Percentiles rank a stretch among this genome's conserved stretches.
Evolutionary conservation across 2,888 invertebrate genomes (phyloP).

Genomic region (Sesia apiformis): DNA sequence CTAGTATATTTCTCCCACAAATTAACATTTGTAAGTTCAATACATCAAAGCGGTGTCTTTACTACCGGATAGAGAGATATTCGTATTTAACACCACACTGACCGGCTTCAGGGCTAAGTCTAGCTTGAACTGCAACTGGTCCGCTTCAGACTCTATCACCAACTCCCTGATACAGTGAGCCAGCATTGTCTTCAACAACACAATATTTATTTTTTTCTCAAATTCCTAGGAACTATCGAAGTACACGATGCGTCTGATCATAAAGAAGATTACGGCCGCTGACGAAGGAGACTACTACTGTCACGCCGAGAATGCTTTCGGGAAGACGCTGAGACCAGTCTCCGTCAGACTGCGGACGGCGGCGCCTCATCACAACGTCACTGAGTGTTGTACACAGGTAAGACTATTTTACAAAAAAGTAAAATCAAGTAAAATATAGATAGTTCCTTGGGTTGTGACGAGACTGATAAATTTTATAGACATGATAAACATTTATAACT

Average conservation of each 20-base stretch:
- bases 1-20: too few relatives aligned
- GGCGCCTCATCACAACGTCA: constrained; percentile 80
- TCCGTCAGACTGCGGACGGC: constrained; percentile 80
- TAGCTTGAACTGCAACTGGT: constrained; percentile 30
- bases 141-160: constrained; percentile 27
- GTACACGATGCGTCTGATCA: constrained; percentile 83
- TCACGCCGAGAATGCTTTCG: constrained; percentile 89
- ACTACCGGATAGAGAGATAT: too few relatives aligned
- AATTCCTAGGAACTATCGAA: constrained; percentile 73
- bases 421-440: too few relatives aligned
- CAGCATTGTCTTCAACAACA: constrained; percentile 38
- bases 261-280: constrained; percentile 79
- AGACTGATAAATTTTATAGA: neutral
- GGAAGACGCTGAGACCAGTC: constrained; percentile 81
- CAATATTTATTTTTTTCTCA: constrained; percentile 11
- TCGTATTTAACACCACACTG: constrained; percentile 8
- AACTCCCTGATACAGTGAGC: constrained; percentile 34
- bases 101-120: constrained; percentile 31
- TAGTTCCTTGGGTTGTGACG: neutral
- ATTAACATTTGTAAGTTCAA: too few relatives aligned
- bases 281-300: constrained; percentile 90
- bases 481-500: neutral
- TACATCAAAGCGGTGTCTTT: too few relatives aligned
- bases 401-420: constrained; percentile 2
- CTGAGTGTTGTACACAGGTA: constrained; percentile 81